Conservation (phyloP, 2,113 vertebrate species). For the Emydura subglobosa region DNA sequence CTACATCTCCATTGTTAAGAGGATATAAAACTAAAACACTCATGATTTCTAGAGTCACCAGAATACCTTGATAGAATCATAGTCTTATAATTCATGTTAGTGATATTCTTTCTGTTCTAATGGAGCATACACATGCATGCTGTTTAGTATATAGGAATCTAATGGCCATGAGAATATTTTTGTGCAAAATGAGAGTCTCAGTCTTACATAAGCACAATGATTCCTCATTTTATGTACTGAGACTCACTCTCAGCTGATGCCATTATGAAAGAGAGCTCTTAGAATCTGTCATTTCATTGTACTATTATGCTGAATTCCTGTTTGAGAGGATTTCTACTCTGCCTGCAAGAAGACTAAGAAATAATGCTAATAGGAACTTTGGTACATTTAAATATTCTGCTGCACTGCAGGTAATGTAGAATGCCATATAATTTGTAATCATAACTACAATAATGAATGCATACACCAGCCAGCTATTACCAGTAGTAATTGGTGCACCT, state of each 20-base stretch:
- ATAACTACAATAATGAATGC: conserved; percentile 76
- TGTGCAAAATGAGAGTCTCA: neutral
- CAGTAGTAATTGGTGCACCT: conserved; percentile 87
- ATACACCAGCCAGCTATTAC: conserved; percentile 81
- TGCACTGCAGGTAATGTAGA: conserved; percentile 31
- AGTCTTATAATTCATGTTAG: neutral
- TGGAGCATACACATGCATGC: neutral
- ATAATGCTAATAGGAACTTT: neutral
- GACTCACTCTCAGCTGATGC: neutral
- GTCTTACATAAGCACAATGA: conserved; percentile 29
- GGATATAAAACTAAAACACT: conserved; percentile 10
- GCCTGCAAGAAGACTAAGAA: neutral
- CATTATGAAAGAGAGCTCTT: neutral
- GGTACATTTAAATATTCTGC: conserved; percentile 21
- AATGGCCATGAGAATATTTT: neutral
- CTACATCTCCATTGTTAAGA: neutral
- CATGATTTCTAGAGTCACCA: neutral
- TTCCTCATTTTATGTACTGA: neutral
- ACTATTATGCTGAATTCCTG: neutral
- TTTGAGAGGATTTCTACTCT: neutral
- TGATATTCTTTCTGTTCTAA: conserved; percentile 4
- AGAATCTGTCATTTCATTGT: neutral
- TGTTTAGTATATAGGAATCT: neutral
- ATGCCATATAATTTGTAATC: conserved; percentile 55
- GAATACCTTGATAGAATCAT: neutral